These are phyloP conservation scores for Panagrolaimus sp. DNA, from an alignment of 1,140 invertebrate genomes.

Conservation along the genomic window DNA sequence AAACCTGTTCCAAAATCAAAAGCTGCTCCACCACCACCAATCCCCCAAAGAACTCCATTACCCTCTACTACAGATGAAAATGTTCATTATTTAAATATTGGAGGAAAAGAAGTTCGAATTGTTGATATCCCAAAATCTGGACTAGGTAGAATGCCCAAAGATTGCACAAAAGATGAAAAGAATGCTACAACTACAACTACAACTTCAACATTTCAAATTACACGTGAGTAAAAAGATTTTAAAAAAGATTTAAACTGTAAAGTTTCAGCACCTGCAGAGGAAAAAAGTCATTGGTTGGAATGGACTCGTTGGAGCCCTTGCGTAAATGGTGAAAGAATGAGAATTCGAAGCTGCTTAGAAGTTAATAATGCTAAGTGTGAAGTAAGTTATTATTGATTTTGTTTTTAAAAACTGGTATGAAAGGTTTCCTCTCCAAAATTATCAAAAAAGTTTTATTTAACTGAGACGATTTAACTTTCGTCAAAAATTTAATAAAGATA, in stretches of 20 bases:
- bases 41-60: background rate
- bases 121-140: background rate
- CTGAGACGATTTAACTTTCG: too few relatives aligned
- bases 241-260: background rate
- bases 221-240: background rate
- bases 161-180: background rate
- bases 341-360: background rate
- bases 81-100: background rate
- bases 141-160: background rate
- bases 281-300: background rate
- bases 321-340: background rate
- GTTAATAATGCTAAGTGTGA: background rate
- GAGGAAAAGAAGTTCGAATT: background rate
- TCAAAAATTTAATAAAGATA: too few relatives aligned
- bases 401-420: too few relatives aligned
- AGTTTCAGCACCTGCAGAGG: background rate
- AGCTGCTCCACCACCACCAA: background rate
- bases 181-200: too few relatives aligned
- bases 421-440: too few relatives aligned
- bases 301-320: conserved; percentile 1
- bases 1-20: background rate
- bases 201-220: too few relatives aligned
- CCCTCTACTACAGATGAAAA: background rate
- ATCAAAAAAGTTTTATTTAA: too few relatives aligned
- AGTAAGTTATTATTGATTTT: too few relatives aligned